Conservation (phyloP, 2,888 invertebrate genomes). For the Synergus laeviventris region DNA sequence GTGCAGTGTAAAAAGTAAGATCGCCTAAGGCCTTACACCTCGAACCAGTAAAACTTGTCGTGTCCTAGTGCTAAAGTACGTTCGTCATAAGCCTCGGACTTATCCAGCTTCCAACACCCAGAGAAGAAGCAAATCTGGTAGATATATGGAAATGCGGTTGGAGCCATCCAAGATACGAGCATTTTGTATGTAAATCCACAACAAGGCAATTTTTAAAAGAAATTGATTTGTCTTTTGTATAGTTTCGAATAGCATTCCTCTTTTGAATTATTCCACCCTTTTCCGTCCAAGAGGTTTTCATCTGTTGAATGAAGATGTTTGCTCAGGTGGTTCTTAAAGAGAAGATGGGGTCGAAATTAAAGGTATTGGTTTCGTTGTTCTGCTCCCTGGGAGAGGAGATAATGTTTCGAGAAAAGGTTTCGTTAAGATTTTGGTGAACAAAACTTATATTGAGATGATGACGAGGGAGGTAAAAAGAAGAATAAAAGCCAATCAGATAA, state of each 20-base stretch:
- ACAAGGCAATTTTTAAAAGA: too few species aligned
- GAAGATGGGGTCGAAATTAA: background rate
- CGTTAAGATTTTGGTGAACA: background rate
- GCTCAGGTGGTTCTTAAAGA: background rate
- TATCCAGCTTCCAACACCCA: background rate
- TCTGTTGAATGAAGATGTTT: slow-evolving; percentile 7
- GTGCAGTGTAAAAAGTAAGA: slow-evolving; percentile 68
- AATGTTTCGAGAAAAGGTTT: background rate
- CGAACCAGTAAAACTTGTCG: slow-evolving; percentile 75
- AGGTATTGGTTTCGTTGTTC: background rate
- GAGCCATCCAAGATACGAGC: background rate
- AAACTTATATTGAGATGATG: background rate
- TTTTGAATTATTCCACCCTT: too few species aligned
- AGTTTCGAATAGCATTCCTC: too few species aligned
- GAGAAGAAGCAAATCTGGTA: background rate
- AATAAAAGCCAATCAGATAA: background rate
- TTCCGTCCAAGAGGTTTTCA: background rate
- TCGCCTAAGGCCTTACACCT: slow-evolving; percentile 73
- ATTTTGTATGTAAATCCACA: background rate
- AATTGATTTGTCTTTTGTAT: too few species aligned
- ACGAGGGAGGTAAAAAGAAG: background rate
- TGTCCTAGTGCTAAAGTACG: slow-evolving; percentile 66
- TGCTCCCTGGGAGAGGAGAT: background rate
- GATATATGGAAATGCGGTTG: background rate
- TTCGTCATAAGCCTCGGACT: slow-evolving; percentile 52